phyloP scores from a whole-genome alignment of 30 jellyfish, hydroid and myxozoan species.

The Pelagia noctiluca region DNA sequence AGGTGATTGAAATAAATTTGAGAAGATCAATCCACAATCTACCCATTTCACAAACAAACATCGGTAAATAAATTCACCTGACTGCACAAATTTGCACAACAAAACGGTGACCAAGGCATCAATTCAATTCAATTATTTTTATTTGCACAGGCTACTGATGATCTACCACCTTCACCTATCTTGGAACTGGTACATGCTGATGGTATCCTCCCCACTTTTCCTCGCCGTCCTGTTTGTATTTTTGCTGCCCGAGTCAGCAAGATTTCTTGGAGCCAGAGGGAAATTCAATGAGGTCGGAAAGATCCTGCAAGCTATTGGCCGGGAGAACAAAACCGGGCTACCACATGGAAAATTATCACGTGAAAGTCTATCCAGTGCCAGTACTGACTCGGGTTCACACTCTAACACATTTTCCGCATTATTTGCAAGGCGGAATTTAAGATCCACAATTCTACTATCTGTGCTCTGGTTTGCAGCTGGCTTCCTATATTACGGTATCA shows the following conservation, averaged over 20 bases:
- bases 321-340: constrained; percentile 66
- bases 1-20: no score
- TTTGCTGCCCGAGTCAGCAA: constrained; percentile 70
- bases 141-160: constrained; percentile 68
- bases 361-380: constrained; percentile 3
- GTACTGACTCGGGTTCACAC: constrained; percentile 4
- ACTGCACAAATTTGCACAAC: no score
- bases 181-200: constrained; percentile 62
- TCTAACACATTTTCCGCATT: constrained; percentile 17
- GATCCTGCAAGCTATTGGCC: constrained; percentile 47
- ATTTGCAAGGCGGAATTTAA: constrained; percentile 27
- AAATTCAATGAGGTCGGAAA: constrained; percentile 46
- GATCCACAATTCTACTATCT: constrained; percentile 30
- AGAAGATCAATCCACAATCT: no score
- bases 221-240: constrained; percentile 35
- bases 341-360: constrained; percentile 50
- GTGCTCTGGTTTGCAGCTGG: constrained; percentile 67
- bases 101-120: no score
- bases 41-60: no score
- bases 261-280: constrained; percentile 68
- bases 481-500: constrained; percentile 57
- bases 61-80: no score
- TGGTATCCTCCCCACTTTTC: constrained; percentile 46
- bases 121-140: no score
- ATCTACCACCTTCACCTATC: constrained; percentile 24